These are phyloP conservation scores for Hemicrepidius hirtus DNA, from an alignment of 2,888 invertebrate genomes.

Conservation along the genomic window DNA sequence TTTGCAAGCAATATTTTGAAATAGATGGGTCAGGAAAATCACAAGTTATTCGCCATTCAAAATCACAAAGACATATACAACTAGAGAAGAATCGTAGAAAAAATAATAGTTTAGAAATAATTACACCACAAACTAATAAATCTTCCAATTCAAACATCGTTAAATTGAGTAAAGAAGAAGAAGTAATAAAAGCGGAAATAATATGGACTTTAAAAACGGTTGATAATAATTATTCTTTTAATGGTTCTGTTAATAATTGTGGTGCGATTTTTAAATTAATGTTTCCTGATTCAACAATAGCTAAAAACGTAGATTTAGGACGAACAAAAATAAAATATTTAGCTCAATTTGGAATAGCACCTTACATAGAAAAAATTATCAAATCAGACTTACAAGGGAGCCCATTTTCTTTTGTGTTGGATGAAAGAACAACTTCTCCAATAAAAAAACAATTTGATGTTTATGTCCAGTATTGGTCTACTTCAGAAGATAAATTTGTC, in stretches of 20 bases:
- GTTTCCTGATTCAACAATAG: constrained; percentile 43
- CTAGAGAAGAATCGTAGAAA: constrained; percentile 29
- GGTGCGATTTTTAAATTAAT: constrained; percentile 40
- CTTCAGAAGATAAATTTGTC: constrained; percentile 31
- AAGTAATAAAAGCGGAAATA: constrained; percentile 44
- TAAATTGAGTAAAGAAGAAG: constrained; percentile 46
- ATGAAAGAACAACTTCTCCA: constrained; percentile 14
- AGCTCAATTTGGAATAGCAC: constrained; percentile 40
- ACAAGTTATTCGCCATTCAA: constrained; percentile 37
- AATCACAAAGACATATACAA: constrained; percentile 37
- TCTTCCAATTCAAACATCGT: neutral
- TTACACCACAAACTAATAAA: neutral
- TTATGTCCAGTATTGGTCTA: constrained; percentile 46
- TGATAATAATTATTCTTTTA: constrained; percentile 36
- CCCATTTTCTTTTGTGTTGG: constrained; percentile 37
- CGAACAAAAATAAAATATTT: constrained; percentile 34
- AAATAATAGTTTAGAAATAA: constrained; percentile 10
- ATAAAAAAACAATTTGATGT: constrained; percentile 38
- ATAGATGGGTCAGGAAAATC: constrained; percentile 39
- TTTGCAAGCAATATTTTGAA: constrained; percentile 47
- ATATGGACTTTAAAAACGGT: constrained; percentile 40
- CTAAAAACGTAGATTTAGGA: constrained; percentile 34
- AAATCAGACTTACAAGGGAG: constrained; percentile 19
- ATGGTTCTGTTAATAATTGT: constrained; percentile 21
- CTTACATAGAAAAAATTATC: constrained; percentile 40